phyloP scores from a whole-genome alignment of 2,888 invertebrate species.

The Elegia similella region DNA sequence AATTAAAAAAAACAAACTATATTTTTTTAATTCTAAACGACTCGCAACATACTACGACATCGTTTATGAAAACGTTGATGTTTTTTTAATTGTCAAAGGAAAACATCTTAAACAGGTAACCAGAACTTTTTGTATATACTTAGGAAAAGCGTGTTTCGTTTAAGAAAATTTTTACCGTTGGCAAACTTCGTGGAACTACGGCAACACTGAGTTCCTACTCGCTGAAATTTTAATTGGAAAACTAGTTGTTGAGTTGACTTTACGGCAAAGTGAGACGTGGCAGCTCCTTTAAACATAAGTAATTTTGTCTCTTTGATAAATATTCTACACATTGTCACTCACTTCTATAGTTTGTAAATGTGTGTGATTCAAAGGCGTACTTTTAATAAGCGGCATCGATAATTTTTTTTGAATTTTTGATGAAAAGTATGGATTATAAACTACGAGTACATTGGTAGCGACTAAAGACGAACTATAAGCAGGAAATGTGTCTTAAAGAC shows the following conservation, averaged over 20 bases:
- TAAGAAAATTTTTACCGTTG: conserved; percentile 32
- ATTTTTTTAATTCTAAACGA: too few relatives aligned
- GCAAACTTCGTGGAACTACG: conserved; percentile 35
- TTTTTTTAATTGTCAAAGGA: background rate
- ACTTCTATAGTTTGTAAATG: background rate
- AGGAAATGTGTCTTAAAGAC: too few relatives aligned
- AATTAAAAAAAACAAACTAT: too few relatives aligned
- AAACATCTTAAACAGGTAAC: conserved; percentile 8
- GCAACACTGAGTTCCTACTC: conserved; percentile 35
- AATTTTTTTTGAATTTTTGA: background rate
- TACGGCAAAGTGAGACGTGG: conserved; percentile 35
- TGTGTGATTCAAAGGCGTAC: background rate
- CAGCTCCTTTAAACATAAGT: conserved; percentile 17
- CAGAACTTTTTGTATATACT: conserved; percentile 6
- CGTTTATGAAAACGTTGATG: background rate
- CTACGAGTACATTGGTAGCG: background rate
- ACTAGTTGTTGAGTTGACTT: conserved; percentile 43
- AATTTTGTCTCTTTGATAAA: conserved; percentile 8
- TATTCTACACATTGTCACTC: conserved; percentile 11
- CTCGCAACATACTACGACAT: too few relatives aligned
- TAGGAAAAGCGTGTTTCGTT: conserved; percentile 25
- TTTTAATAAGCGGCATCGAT: background rate
- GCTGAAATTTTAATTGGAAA: conserved; percentile 53
- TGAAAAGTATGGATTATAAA: background rate
- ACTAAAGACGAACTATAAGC: background rate